Base-by-base conservation (phyloP, 2,797 vertebrate genomes). In the Urophycis tenuis region DNA sequence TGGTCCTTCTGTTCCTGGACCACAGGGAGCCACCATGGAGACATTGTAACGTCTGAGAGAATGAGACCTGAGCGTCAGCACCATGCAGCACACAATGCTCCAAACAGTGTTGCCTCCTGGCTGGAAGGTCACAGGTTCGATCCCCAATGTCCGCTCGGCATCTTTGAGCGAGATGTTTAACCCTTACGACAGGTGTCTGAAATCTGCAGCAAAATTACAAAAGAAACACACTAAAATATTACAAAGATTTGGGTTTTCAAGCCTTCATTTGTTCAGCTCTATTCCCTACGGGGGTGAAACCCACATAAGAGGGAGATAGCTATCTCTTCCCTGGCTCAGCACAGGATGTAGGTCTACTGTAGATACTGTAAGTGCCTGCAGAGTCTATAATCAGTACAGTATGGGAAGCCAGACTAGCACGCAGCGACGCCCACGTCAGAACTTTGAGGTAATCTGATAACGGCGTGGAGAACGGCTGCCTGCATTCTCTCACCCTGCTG, bases 381-480 rank as follows among this genome's bases (percentile, higher is more conserved):
- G 39, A 41, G 39, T 11, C 6, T 41, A 12, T 41, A 41, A 41
- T 41, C 39, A 41, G 39, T 12, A 12, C 39, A 8, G 6, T 41
- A 12, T 11, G 9, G 35, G 35, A 36, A 19, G 45, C 45, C 45
- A 19, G 45, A 3, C 7, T 4, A 15, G 45, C 19, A 49, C 39
- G 15, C 39, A 1, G 41, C 85, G 73, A 85, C 81, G 77, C 85
- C 83, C 85, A 81, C 84, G 78, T 80, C n/a, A 25, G n/a, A 75
- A 53, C 3, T 22, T 85, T 87, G 81, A 85, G 81, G 85, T 90
- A 90, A 90, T 89, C 81, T 87, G 89, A 90, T 89, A 78, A 87
- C 84, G 78, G 7, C n/a, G 6, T n/a, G 5, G 49, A 82, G 81
- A 88, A 81, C 76, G 80, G 83, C 83, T 86, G 85, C 80, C 71